Evolutionary conservation across 2,113 vertebrate species (phyloP).

Genomic region (Ictidomys tridecemlineatus): DNA sequence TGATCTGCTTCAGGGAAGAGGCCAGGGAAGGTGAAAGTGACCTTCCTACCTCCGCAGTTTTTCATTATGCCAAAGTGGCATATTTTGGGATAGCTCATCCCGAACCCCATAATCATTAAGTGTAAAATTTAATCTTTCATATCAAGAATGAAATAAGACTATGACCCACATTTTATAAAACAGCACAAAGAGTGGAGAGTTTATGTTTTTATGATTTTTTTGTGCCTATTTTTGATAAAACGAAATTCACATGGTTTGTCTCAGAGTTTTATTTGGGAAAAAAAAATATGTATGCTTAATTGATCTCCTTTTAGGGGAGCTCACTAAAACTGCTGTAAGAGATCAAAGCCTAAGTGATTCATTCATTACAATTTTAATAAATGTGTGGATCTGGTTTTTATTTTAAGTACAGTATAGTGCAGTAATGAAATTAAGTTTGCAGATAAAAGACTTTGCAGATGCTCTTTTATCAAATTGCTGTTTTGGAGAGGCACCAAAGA

Average conservation of each 20-base stretch:
- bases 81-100: background rate
- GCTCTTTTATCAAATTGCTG: slow-evolving; percentile 72
- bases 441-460: slow-evolving; percentile 63
- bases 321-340: slow-evolving; percentile 42
- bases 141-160: slow-evolving; percentile 52
- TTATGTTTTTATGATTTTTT: slow-evolving; percentile 63
- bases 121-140: slow-evolving; percentile 56
- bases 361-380: slow-evolving; percentile 79
- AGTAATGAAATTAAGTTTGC: slow-evolving; percentile 76
- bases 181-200: background rate
- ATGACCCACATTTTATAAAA: background rate
- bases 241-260: slow-evolving; percentile 37
- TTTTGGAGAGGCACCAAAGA: slow-evolving; percentile 69
- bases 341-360: slow-evolving; percentile 73
- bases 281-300: slow-evolving; percentile 37
- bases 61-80: background rate
- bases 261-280: slow-evolving; percentile 54
- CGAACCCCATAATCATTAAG: background rate
- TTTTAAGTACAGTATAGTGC: slow-evolving; percentile 62
- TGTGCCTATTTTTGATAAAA: slow-evolving; percentile 55
- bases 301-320: slow-evolving; percentile 67
- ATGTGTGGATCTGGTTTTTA: slow-evolving; percentile 80
- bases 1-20: background rate
- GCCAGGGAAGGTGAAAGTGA: too few relatives aligned
- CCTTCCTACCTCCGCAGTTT: background rate